Percentiles rank a stretch among this genome's conserved stretches.
Evolutionary conservation across 2,113 vertebrate species (phyloP).

Genomic region (Charina bottae): DNA sequence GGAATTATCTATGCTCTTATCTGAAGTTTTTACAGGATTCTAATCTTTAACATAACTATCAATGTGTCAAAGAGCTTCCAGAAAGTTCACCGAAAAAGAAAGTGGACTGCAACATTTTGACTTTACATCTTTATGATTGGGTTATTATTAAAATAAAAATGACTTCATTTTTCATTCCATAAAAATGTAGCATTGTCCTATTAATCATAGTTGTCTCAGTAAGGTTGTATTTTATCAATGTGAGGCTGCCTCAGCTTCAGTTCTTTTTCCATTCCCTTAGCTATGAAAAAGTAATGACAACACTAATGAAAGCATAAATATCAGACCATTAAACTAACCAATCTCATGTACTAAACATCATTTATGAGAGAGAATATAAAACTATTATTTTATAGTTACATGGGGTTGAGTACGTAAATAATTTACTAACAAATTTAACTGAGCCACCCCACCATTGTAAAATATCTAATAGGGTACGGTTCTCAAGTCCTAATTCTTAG

Average conservation of each 20-base stretch:
- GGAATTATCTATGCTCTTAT: not conserved
- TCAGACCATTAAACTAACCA: not conserved
- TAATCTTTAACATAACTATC: not conserved
- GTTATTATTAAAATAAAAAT: not conserved
- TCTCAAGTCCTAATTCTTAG: not conserved
- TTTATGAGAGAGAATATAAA: not conserved
- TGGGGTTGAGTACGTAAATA: not conserved
- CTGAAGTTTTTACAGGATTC: not conserved
- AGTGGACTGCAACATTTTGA: not conserved
- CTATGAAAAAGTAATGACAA: not conserved
- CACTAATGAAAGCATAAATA: conserved; percentile 4
- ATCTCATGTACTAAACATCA: not conserved
- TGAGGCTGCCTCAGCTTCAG: not conserved
- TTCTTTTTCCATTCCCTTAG: not conserved
- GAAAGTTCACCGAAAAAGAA: not conserved
- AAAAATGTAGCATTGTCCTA: not conserved
- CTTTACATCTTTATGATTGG: not conserved
- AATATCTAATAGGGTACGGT: not conserved
- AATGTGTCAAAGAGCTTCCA: not conserved
- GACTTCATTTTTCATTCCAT: not conserved
- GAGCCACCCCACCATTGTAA: not conserved
- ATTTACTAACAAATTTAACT: conserved; percentile 17
- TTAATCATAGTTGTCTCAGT: not conserved
- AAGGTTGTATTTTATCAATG: not conserved
- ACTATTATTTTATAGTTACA: not conserved